Percentiles rank a stretch among this genome's conserved stretches.
phyloP scores from a whole-genome alignment of 2,797 vertebrate species.

The Sebastiscus albofasciatus region DNA sequence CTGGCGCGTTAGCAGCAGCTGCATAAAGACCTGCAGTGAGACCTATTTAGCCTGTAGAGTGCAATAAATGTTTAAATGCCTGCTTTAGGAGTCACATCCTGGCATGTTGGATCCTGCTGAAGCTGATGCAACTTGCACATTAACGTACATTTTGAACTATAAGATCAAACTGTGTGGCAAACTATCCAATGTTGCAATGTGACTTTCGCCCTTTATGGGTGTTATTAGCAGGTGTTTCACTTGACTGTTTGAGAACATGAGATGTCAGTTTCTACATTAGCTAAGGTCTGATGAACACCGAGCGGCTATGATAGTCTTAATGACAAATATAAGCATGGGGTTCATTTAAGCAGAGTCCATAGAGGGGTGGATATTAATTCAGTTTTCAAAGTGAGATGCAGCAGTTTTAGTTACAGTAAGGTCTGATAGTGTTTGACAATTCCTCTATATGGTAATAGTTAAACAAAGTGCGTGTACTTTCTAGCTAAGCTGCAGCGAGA shows the following conservation, averaged over 20 bases:
- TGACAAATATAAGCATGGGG: neutral
- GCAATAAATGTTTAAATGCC: conserved; percentile 25
- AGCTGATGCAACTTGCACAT: neutral
- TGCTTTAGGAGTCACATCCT: neutral
- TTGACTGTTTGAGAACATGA: neutral
- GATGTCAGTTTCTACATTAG: neutral
- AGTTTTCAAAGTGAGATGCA: neutral
- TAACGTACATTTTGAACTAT: neutral
- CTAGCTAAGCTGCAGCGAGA: neutral
- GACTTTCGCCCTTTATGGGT: neutral
- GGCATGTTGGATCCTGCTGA: neutral
- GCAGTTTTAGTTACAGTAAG: neutral
- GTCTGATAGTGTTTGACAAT: neutral
- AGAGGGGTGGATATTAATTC: neutral
- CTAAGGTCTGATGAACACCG: neutral
- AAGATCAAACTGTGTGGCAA: neutral
- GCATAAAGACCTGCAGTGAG: conserved; percentile 1
- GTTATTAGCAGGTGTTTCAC: neutral
- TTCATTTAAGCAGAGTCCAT: neutral
- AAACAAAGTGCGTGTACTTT: neutral
- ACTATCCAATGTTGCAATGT: neutral
- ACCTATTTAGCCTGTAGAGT: conserved; percentile 8
- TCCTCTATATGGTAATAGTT: neutral
- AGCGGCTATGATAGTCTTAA: neutral
- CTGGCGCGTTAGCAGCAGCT: conserved; percentile 16